Base-by-base conservation (phyloP, 1,140 invertebrate species). In the Aphelenchoides avenae region DNA sequence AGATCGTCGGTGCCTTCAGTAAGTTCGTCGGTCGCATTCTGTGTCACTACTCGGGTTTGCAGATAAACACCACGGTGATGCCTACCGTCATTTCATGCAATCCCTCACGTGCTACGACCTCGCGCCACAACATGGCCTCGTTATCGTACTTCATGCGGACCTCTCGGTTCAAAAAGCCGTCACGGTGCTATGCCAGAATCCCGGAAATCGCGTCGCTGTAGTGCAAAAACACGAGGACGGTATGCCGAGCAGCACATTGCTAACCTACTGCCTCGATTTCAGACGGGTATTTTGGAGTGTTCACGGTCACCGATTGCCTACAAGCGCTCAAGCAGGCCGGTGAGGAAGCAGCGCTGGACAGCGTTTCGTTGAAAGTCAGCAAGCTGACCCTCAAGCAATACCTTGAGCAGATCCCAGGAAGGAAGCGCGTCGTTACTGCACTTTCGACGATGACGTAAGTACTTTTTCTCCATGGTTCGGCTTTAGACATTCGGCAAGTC, bases 101-200 rank as follows among this genome's bases (percentile, higher is more conserved):
- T 57, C 66, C 6, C 36, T 70, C 26, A 66, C 64, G 27, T 72
- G 52, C 46, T 66, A 66, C 40, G 64, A 66, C 39, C 37, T 66
- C 13, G 13, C 64, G n/a, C 68, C 66, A 4, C 13, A 34, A 7
- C 64, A 66, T 49, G 68, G 64, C 40, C 41, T 70, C 20, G 27
- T 66, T 29, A 27, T 70, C 11, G 58, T 64, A 50, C 31, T 66
- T 20, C 37, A 67, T 37, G 33, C 59, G 24, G 42, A 64, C 15
- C 37, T 66, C 27, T 29, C 49, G 31, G 57, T 60, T 60, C 57
- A 60, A 26, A 60, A 60, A 36, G 57, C 57, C 24, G 57, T 60
- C 9, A 30, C 46, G 40, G 30, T 60, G 18, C 15, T 60, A 13
- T 37, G 52, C 27, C 40, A 33, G 18, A 50, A 60, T 40, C 22